These are phyloP conservation scores for Beris chalybata DNA, from an alignment of 2,888 invertebrate species.

Conservation along the genomic window DNA sequence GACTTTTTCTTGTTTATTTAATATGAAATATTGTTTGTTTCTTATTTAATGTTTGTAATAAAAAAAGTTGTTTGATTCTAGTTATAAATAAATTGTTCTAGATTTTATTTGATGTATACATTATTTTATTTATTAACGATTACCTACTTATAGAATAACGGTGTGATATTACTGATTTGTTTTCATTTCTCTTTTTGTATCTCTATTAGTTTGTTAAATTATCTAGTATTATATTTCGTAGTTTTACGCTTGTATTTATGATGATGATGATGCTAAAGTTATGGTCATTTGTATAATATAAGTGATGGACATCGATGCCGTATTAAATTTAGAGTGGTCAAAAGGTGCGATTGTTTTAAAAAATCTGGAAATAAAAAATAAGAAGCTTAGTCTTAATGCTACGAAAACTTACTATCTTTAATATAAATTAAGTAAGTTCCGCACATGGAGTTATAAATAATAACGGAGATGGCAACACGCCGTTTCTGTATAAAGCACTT, in stretches of 20 bases:
- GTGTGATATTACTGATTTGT: constrained; percentile 27
- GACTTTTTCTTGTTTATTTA: too few species aligned
- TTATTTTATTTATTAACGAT: background rate
- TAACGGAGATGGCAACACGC: too few species aligned
- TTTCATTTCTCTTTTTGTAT: constrained; percentile 16
- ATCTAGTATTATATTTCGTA: background rate
- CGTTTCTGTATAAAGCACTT: too few species aligned
- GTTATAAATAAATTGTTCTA: too few species aligned
- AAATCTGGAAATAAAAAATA: constrained; percentile 16
- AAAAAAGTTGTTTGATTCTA: too few species aligned
- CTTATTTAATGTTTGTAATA: too few species aligned
- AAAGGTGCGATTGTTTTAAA: constrained; percentile 19
- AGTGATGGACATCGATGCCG: constrained; percentile 23
- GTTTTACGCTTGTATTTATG: constrained; percentile 2
- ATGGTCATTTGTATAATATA: constrained; percentile 18
- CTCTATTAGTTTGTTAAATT: constrained; percentile 10
- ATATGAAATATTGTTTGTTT: too few species aligned
- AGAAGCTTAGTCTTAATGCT: too few species aligned
- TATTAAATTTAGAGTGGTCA: constrained; percentile 15
- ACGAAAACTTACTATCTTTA: too few species aligned
- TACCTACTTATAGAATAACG: constrained; percentile 26
- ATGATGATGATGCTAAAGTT: background rate
- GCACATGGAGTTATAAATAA: too few species aligned
- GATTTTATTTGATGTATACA: too few species aligned
- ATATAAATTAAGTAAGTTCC: too few species aligned